Percentiles rank a stretch among this genome's conserved stretches.
Evolutionary conservation across 2,888 invertebrate species (phyloP).

Genomic region (Synanthedon formicaeformis): DNA sequence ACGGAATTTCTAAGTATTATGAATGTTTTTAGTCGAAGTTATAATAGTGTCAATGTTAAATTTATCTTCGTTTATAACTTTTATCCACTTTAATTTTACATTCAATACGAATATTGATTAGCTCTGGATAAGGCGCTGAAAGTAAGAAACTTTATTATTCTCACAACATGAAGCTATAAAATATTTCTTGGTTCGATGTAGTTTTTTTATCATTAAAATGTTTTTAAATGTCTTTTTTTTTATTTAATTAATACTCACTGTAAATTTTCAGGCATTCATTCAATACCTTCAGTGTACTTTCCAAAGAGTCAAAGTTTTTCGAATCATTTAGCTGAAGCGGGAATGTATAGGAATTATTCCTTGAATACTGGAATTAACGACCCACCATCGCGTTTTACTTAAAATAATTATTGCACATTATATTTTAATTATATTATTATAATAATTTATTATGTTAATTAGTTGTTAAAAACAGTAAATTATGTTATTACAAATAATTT

Average conservation of each 20-base stretch:
- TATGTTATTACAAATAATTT: too few relatives aligned
- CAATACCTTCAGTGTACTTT: constrained; percentile 77
- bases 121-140: too few relatives aligned
- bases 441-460: neutral
- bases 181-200: neutral
- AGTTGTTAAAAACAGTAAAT: too few relatives aligned
- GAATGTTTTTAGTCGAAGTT: too few relatives aligned
- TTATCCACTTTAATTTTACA: too few relatives aligned
- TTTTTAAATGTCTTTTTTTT: neutral
- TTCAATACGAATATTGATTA: too few relatives aligned
- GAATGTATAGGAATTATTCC: constrained; percentile 87
- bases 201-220: neutral
- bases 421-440: neutral
- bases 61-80: too few relatives aligned
- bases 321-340: constrained; percentile 70
- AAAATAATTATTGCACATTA: constrained; percentile 7
- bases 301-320: constrained; percentile 82
- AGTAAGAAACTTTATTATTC: too few relatives aligned
- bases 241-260: neutral
- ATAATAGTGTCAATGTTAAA: too few relatives aligned
- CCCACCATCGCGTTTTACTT: neutral
- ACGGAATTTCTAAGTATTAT: too few relatives aligned
- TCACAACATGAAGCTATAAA: neutral
- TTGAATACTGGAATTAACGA: constrained; percentile 77
- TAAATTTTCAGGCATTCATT: constrained; percentile 63